These are phyloP conservation scores for Caenorhabditis drosophilae DNA, from an alignment of 2,888 invertebrate genomes.

Conservation along the genomic window DNA sequence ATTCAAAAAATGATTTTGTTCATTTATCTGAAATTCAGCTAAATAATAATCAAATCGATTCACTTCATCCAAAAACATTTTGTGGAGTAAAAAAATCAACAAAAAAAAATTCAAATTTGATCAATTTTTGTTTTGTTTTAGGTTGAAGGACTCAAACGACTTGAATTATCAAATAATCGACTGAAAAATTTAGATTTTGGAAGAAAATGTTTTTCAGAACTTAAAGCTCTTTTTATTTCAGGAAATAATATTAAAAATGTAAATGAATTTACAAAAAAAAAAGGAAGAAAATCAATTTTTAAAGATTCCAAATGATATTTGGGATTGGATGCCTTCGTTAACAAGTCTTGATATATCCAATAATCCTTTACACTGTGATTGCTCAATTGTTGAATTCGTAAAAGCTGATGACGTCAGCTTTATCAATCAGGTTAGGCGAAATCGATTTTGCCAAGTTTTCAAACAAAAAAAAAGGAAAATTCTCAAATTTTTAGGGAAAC, in stretches of 20 bases:
- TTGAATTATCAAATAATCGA: slow-evolving; percentile 44
- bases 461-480: background rate
- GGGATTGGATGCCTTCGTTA: slow-evolving; percentile 45
- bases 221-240: slow-evolving; percentile 42
- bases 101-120: background rate
- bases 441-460: background rate
- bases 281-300: background rate
- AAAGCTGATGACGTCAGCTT: slow-evolving; percentile 43
- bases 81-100: slow-evolving; percentile 30
- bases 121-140: too few species aligned
- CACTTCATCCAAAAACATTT: slow-evolving; percentile 43
- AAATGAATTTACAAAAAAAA: background rate
- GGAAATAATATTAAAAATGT: slow-evolving; percentile 38
- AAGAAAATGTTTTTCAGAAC: slow-evolving; percentile 32
- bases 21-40: slow-evolving; percentile 44
- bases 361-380: slow-evolving; percentile 55
- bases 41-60: slow-evolving; percentile 34
- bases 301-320: slow-evolving; percentile 42
- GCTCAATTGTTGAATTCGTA: slow-evolving; percentile 40
- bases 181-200: slow-evolving; percentile 40
- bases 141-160: slow-evolving; percentile 39
- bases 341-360: slow-evolving; percentile 46
- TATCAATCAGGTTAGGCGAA: slow-evolving; percentile 45
- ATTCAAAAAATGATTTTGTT: slow-evolving; percentile 32
- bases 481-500: slow-evolving; percentile 25